Percentiles rank a stretch among this genome's conserved stretches.
These are phyloP conservation scores for Anagrus nilaparvatae DNA, from an alignment of 1,140 invertebrate species.

Conservation along the genomic window DNA sequence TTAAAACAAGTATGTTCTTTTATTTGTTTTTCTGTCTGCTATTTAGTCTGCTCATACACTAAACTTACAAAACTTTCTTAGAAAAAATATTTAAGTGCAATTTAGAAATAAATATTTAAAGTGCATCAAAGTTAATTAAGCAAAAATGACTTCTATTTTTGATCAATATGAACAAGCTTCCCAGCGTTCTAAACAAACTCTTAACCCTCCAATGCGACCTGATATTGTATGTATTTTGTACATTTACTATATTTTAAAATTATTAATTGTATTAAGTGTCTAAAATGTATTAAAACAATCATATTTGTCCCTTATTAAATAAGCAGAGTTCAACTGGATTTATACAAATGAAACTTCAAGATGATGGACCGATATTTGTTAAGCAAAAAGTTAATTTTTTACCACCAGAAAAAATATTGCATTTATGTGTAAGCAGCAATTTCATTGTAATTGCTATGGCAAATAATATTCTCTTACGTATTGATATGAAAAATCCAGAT, in stretches of 20 bases:
- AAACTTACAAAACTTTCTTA: too few relatives aligned
- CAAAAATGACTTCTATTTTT: constrained; percentile 62
- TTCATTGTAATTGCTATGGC: constrained; percentile 74
- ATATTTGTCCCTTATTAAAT: constrained; percentile 1
- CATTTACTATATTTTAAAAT: constrained; percentile 12
- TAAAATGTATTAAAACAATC: not conserved
- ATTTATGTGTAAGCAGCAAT: constrained; percentile 73
- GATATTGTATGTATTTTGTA: constrained; percentile 36
- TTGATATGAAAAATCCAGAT: constrained; percentile 71
- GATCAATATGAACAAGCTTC: constrained; percentile 68
- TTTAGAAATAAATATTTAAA: too few relatives aligned
- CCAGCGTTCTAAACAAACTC: constrained; percentile 40
- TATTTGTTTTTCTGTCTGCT: too few relatives aligned
- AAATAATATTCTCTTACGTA: constrained; percentile 68
- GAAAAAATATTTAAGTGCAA: too few relatives aligned
- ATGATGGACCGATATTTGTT: constrained; percentile 66
- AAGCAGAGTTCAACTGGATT: constrained; percentile 49
- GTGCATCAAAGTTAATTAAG: too few relatives aligned
- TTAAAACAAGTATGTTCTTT: too few relatives aligned
- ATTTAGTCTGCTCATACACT: too few relatives aligned
- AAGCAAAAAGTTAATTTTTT: constrained; percentile 70
- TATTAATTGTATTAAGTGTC: not conserved
- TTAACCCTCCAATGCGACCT: constrained; percentile 32
- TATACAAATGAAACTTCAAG: constrained; percentile 57
- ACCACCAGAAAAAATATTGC: constrained; percentile 65